Evolutionary conservation across 2,113 vertebrate species (phyloP).

Genomic region (Gopherus flavomarginatus): DNA sequence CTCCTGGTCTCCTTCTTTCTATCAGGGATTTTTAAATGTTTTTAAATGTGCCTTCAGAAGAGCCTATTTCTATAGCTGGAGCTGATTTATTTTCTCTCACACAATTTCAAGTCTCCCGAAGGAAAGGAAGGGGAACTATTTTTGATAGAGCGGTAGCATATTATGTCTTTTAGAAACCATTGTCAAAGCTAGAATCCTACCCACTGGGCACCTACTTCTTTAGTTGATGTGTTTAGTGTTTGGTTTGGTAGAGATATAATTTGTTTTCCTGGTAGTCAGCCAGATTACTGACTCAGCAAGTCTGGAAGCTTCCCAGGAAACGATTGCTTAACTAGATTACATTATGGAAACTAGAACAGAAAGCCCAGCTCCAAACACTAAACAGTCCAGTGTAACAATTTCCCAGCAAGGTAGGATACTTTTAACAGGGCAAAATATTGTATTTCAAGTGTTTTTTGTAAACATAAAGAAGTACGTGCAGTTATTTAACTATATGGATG

Average conservation of each 20-base stretch:
- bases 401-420: constrained; percentile 54
- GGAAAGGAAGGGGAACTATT: neutral
- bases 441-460: constrained; percentile 21
- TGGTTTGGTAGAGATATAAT: constrained; percentile 58
- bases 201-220: constrained; percentile 17
- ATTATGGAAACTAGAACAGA: constrained; percentile 78
- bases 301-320: constrained; percentile 81
- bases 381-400: constrained; percentile 61
- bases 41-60: neutral
- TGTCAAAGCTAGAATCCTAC: constrained; percentile 25
- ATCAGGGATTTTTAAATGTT: neutral
- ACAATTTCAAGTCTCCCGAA: neutral
- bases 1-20: neutral
- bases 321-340: constrained; percentile 80
- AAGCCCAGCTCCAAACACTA: constrained; percentile 63
- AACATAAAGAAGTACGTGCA: constrained; percentile 18
- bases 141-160: neutral
- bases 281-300: constrained; percentile 76
- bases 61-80: neutral
- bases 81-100: neutral
- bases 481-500: neutral
- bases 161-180: constrained; percentile 13
- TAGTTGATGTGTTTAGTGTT: neutral
- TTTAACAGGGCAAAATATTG: constrained; percentile 30
- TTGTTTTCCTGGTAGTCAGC: constrained; percentile 65